Evolutionary conservation across 2,113 vertebrate genomes (phyloP).

Genomic region (Ophthalmolycus amberensis): DNA sequence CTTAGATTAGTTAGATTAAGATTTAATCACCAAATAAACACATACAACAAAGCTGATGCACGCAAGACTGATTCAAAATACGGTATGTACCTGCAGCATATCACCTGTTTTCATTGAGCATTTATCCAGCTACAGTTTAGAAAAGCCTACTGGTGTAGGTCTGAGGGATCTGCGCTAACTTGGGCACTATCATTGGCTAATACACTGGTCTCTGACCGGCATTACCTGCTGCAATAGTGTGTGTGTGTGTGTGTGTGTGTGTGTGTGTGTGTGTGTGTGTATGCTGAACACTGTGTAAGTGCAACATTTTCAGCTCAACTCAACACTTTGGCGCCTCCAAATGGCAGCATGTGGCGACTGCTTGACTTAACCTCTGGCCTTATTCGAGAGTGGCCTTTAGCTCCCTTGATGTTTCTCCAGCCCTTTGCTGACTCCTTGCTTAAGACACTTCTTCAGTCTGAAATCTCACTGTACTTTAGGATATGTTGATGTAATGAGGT

Average conservation of each 20-base stretch:
- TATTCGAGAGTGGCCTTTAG: background rate
- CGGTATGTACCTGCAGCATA: background rate
- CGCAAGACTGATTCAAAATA: background rate
- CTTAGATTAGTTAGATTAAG: background rate
- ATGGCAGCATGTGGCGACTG: background rate
- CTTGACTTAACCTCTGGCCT: background rate
- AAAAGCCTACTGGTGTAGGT: too few species aligned
- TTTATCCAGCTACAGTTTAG: background rate
- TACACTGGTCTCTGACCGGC: too few species aligned
- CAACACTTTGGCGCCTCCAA: constrained; percentile 35
- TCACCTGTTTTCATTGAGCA: background rate
- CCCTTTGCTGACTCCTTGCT: too few species aligned
- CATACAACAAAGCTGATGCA: background rate
- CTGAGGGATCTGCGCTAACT: too few species aligned
- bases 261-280: background rate
- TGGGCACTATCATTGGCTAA: background rate
- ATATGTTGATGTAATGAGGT: too few species aligned
- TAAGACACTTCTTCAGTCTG: too few species aligned
- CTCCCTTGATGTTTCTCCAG: background rate
- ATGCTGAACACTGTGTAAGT: background rate
- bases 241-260: background rate
- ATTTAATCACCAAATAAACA: background rate
- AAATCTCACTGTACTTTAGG: too few species aligned
- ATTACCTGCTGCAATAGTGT: background rate
- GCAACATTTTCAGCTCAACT: background rate